Percentiles rank a stretch among this genome's conserved stretches.
Conservation (phyloP, 1,140 invertebrate genomes). For the Drosophila rhopaloa region DNA sequence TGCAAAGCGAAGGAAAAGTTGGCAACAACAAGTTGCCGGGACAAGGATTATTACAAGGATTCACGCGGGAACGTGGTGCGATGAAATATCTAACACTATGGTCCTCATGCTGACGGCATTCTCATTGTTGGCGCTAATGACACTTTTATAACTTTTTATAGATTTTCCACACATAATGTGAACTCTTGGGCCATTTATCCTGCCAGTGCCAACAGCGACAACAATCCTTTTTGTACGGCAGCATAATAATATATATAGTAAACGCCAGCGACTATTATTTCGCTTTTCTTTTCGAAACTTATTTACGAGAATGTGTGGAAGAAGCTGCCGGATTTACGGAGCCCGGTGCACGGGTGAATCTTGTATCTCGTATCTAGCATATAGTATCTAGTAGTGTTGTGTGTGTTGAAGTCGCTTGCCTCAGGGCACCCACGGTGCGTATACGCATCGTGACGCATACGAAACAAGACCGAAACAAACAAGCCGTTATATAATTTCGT, state of each 20-base stretch:
- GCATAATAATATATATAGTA: conserved; percentile 37
- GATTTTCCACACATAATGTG: conserved; percentile 79
- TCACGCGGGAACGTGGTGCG: conserved; percentile 26
- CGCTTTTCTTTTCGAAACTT: conserved; percentile 57
- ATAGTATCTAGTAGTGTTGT: conserved; percentile 30
- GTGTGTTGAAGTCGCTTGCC: conserved; percentile 19
- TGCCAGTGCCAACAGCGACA: conserved; percentile 59
- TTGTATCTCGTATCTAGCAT: conserved; percentile 17
- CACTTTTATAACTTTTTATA: conserved; percentile 83
- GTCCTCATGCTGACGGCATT: conserved; percentile 29
- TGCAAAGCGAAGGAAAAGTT: conserved; percentile 28
- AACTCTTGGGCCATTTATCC: conserved; percentile 75
- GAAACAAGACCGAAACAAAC: conserved; percentile 51
- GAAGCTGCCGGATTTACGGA: conserved; percentile 63
- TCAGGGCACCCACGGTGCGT: conserved; percentile 43
- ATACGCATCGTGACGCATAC: conserved; percentile 77
- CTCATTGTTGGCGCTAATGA: conserved; percentile 79
- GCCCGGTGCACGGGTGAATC: conserved; percentile 20
- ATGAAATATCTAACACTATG: conserved; percentile 25
- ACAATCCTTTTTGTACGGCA: conserved; percentile 71
- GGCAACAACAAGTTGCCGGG: conserved; percentile 25
- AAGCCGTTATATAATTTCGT: conserved; percentile 66
- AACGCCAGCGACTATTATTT: conserved; percentile 55
- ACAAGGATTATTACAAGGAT: conserved; percentile 55
- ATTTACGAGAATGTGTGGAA: conserved; percentile 75